Evolutionary conservation across 2,888 invertebrate species (phyloP), one percentile per base, ranked within the genome.

Genomic region (Netelia virgata): DNA sequence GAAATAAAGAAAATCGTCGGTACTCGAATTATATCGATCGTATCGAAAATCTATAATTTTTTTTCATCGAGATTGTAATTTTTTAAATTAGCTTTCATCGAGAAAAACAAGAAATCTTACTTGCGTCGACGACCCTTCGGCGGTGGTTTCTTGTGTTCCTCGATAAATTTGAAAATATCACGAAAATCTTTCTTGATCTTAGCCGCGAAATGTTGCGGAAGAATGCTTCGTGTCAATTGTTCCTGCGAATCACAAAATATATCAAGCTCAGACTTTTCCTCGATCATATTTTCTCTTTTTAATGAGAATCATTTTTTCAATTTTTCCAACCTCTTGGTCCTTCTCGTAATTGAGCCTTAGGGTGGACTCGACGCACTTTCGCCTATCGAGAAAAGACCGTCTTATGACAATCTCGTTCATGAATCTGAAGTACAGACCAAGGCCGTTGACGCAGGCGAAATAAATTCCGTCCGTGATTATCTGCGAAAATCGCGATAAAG

Each of bases 361-460:
- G 69, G 97, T 98, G 74, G 97, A 97, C 93, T 98, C 97, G 18
- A 98, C 97, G 90, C 97, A 98, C 55, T 97, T 97, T 84, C 98
- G 94, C 53, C 97, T 95, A 91, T 98, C 98, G 79, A 98, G 94
- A 92, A 98, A 98, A 0, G 98, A 97, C 85, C 97, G 95, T 84
- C 98, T 94, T 86, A 97, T 97, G 18, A 97, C 97, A 64, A 98
- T 96, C 94, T 98, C 98, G 86, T 97, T 97, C 95, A 98, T 96
- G 88, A 97, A 96, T 76, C 98, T 96, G 93, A 97, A 97, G 94
- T 97, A 98, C n/a, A 98, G 94, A 1, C 98, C 98, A 93, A 98
- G 95, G 14, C 96, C 94, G 92, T 98, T 98, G 9, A 97, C 96
- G 87, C 97, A 97, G 16, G 96, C 89, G 83, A 97, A 95, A 91